A percentile compares a stretch with the other conserved stretches of the same genome.
Evolutionary conservation across 2,888 invertebrate species (phyloP).

Genomic region (Artemia sp.): DNA sequence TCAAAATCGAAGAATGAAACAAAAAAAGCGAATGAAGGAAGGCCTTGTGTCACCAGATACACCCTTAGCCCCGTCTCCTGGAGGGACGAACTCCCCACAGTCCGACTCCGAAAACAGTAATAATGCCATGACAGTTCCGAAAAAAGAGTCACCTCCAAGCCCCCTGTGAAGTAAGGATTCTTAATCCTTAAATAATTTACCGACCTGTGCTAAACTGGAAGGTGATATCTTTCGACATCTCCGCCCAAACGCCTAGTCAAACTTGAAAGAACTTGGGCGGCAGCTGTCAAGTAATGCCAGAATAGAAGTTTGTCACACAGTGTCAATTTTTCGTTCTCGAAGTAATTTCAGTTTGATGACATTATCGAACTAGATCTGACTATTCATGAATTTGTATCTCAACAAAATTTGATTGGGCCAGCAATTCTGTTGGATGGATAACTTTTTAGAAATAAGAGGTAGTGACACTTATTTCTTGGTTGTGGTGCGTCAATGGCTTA

Average conservation of each 20-base stretch:
- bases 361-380: too few species aligned
- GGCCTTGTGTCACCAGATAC: conserved; percentile 53
- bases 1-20: conserved; percentile 95
- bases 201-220: background rate
- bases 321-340: too few species aligned
- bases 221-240: background rate
- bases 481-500: too few species aligned
- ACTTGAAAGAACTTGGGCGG: background rate
- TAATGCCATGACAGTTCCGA: conserved; percentile 18
- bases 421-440: too few species aligned
- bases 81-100: conserved; percentile 25
- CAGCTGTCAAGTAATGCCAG: too few species aligned
- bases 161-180: conserved; percentile 17
- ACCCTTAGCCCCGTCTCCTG: conserved; percentile 30
- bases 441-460: too few species aligned
- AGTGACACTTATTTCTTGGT: too few species aligned
- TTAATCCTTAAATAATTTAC: background rate
- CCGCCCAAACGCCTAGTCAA: conserved; percentile 11
- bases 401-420: too few species aligned
- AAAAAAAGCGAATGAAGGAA: conserved; percentile 90
- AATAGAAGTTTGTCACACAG: too few species aligned
- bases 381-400: too few species aligned
- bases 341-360: too few species aligned
- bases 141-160: conserved; percentile 23
- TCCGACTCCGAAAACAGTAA: conserved; percentile 22